Percentiles rank a stretch among this genome's conserved stretches.
These are phyloP conservation scores for Rhinogobio ventralis DNA, from an alignment of 2,797 vertebrate species.

Conservation along the genomic window DNA sequence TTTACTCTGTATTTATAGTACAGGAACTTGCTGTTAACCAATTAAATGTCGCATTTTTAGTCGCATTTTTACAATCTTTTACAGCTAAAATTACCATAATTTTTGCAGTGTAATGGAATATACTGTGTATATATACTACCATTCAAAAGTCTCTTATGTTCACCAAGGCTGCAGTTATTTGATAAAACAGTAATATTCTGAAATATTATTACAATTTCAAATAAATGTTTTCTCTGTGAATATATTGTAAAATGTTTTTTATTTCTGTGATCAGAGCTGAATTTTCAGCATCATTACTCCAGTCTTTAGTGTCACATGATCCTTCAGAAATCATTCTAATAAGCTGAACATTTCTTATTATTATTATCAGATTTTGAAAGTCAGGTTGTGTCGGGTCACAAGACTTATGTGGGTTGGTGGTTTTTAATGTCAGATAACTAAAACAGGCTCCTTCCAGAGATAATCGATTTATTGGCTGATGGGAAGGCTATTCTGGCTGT, in stretches of 20 bases:
- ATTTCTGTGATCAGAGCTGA: background rate
- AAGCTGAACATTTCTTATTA: background rate
- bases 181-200: background rate
- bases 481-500: slow-evolving; percentile 47
- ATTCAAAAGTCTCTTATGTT: background rate
- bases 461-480: slow-evolving; percentile 68
- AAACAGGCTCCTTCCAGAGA: slow-evolving; percentile 54
- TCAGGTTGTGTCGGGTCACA: slow-evolving; percentile 52
- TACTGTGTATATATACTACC: background rate
- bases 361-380: background rate
- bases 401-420: slow-evolving; percentile 47
- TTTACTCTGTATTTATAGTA: too few relatives aligned
- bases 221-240: background rate
- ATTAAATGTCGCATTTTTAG: too few relatives aligned
- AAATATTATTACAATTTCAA: background rate
- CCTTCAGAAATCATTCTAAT: background rate
- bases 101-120: too few relatives aligned
- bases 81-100: too few relatives aligned
- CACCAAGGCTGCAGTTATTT: background rate
- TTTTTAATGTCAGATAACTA: slow-evolving; percentile 34
- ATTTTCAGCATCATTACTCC: background rate
- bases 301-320: background rate
- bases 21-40: background rate
- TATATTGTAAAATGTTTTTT: background rate
- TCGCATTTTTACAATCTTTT: too few relatives aligned